Evolutionary conservation across 2,797 vertebrate species (phyloP), one percentile per base, ranked within the genome.

Genomic region (Rhinoraja longicauda): DNA sequence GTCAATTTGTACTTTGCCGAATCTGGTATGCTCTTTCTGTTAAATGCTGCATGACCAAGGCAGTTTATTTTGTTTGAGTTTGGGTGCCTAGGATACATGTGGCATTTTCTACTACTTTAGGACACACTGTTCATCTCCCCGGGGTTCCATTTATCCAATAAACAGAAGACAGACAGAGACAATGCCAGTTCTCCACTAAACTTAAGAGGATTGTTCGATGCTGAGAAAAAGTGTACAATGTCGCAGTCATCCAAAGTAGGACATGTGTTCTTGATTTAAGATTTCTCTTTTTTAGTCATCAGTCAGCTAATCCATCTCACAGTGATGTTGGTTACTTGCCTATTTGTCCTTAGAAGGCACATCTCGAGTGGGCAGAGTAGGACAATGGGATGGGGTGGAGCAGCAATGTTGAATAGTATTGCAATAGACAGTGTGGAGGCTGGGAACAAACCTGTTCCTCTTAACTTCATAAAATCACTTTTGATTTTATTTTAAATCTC

Each of bases 1-100:
- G 84, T 59, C 32, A 90, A 15, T 84, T 84, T 59, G n/a, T 82
- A 59, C 36, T 72, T 90, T 90, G 19, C 19, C 36, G 90, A 90
- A 90, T 90, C 67, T 9, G 64, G 21, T 21, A 90, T 29, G 12
- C 4, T 10, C 86, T 90, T 64, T 67, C 15, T 29, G 21, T 59
- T 45, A 0, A 70, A 90, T 90, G 6, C 59, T 90, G 29, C 86
- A 64, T 45, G 67, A 26, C 24, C 17, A 72, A 72, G 36, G 3
- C 10, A 10, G 21, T 91, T 88, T 73, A 53, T 45, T 91, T 91
- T 91, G 67, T 70, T 90, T 67, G 19, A 36, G 19, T 21, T 67
- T 72, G 21, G 64, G 32, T 90, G 88, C 90, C 24, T 45, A 4
- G 21, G 67, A 91, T 29, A 24, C 39, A 73, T 26, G 15, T 21